Evolutionary conservation across 2,888 invertebrate genomes (phyloP).

Genomic region (Margaritifera margaritifera): DNA sequence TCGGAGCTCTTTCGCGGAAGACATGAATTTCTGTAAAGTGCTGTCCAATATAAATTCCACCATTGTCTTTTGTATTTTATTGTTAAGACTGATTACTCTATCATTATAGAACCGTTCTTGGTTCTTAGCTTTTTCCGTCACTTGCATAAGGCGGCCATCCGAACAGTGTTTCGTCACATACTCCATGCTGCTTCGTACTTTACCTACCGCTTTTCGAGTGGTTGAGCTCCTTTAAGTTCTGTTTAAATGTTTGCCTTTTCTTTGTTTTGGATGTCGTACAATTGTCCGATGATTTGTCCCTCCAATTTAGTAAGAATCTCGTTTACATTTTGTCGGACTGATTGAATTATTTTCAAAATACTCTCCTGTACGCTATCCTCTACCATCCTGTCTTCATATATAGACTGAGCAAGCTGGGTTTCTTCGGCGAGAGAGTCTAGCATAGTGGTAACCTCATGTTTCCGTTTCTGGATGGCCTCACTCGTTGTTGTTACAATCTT

Average conservation of each 20-base stretch:
- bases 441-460: slow-evolving; percentile 12
- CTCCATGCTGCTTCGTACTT: slow-evolving; percentile 25
- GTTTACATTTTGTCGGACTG: slow-evolving; percentile 35
- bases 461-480: slow-evolving; percentile 23
- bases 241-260: slow-evolving; percentile 29
- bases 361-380: slow-evolving; percentile 24
- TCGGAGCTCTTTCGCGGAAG: slow-evolving; percentile 30
- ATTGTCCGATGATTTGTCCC: slow-evolving; percentile 28
- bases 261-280: slow-evolving; percentile 26
- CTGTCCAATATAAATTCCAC: slow-evolving; percentile 34
- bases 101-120: slow-evolving; percentile 26
- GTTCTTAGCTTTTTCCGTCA: slow-evolving; percentile 21
- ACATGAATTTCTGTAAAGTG: slow-evolving; percentile 28
- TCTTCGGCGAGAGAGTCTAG: slow-evolving; percentile 27
- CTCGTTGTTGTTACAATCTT: slow-evolving; percentile 25
- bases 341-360: slow-evolving; percentile 27
- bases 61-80: slow-evolving; percentile 25
- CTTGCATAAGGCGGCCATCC: slow-evolving; percentile 39
- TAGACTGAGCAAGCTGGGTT: slow-evolving; percentile 29
- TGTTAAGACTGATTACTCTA: slow-evolving; percentile 29
- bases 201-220: slow-evolving; percentile 34
- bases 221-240: slow-evolving; percentile 36
- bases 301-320: slow-evolving; percentile 42
- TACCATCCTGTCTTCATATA: slow-evolving; percentile 29
- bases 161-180: slow-evolving; percentile 30